Conservation (phyloP, 2,888 invertebrate species). For the Euplagia quadripunctaria region DNA sequence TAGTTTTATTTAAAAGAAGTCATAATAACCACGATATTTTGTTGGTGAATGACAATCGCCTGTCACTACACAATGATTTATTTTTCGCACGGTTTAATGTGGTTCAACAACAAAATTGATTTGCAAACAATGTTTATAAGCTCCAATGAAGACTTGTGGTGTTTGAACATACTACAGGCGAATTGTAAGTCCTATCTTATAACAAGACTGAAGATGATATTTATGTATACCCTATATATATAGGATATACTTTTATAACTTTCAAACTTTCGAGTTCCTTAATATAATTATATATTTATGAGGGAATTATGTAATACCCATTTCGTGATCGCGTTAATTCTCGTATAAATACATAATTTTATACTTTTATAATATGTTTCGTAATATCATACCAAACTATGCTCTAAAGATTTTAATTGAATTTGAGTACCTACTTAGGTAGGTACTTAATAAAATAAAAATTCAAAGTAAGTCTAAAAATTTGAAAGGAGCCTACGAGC, state of each 20-base stretch:
- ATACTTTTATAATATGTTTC: too few species aligned
- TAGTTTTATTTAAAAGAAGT: background rate
- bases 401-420: background rate
- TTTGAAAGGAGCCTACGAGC: background rate
- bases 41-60: background rate
- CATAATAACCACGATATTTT: background rate
- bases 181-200: background rate
- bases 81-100: background rate
- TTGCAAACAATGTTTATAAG: background rate
- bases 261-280: too few species aligned
- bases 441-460: too few species aligned
- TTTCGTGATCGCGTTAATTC: too few species aligned
- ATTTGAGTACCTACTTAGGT: background rate
- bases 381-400: background rate
- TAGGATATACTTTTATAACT: too few species aligned
- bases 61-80: background rate
- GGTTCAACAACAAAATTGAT: too few species aligned
- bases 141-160: background rate
- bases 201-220: background rate
- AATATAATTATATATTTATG: too few species aligned
- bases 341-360: too few species aligned
- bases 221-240: background rate
- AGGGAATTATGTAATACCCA: too few species aligned
- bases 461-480: background rate
- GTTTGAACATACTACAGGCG: background rate